Base-by-base conservation (phyloP, 2,888 invertebrate species). In the Gortyna flavago region DNA sequence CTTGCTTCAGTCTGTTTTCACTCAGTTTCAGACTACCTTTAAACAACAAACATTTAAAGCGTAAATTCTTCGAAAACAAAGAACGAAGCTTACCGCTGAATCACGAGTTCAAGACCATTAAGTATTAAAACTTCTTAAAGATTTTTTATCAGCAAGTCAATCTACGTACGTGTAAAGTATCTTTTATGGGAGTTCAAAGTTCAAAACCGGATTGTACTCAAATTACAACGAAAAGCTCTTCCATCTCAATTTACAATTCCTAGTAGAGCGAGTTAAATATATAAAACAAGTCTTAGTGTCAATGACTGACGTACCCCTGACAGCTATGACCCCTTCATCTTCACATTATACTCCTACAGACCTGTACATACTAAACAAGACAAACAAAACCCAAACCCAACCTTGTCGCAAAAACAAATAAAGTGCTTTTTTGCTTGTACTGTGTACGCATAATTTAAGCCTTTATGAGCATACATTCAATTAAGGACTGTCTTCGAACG, bases 391-490 rank as follows among this genome's bases (percentile, higher is more conserved):
- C 18, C 8, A 83, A 79, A 87, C 80, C 54, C 44, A 68, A 79
- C 84, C 88, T 84, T 90, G 81, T 79, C 0, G 0, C 0, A 38
- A 38, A 41, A 57, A 57, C 65, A 3, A 21, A 84, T 88, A 93
- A 79, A 87, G 91, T 84, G 81, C 61, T 89, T 73, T 89, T 77
- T 92, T 57, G 84, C 69, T 76, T 89, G 86, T 59, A 35, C 35
- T 29, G 13, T 16, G 51, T 73, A 77, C 89, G 89, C 91, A 92
- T 93, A 91, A 93, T 91, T 91, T 90, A 90, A 84, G 85, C 89
- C 88, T 91, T 93, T 91, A 91, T 90, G 90, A 90, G 89, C 90
- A 89, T 89, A 91, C 89, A 92, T 93, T 93, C 92, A 94, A 94
- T 94, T 94, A 94, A 89, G 89, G 88, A 88, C 89, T 89, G 91